These are phyloP conservation scores for Chaenogobius annularis DNA, from an alignment of 2,113 vertebrate genomes.

Conservation along the genomic window DNA sequence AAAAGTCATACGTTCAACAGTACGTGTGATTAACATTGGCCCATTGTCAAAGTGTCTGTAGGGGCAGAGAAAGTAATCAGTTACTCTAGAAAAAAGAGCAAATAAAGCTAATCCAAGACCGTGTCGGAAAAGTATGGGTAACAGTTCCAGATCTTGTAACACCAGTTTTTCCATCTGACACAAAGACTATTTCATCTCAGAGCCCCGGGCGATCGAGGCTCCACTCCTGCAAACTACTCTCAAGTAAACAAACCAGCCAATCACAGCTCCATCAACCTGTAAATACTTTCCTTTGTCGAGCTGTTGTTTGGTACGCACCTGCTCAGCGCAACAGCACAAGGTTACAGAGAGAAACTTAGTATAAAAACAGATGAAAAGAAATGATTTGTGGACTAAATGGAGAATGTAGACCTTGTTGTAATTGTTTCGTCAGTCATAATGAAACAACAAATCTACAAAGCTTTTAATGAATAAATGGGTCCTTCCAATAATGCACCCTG, in stretches of 20 bases:
- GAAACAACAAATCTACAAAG: slow-evolving; percentile 15
- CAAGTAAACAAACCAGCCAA: slow-evolving; percentile 25
- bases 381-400: neutral
- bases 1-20: too few relatives aligned
- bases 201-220: neutral
- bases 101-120: neutral
- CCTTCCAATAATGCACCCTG: slow-evolving; percentile 8
- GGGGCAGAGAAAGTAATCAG: neutral
- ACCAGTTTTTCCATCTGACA: slow-evolving; percentile 26
- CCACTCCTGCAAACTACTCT: slow-evolving; percentile 20
- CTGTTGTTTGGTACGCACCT: slow-evolving; percentile 1
- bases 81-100: neutral
- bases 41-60: neutral
- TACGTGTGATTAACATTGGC: neutral
- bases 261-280: slow-evolving; percentile 35
- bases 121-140: neutral
- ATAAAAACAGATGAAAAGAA: neutral
- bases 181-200: slow-evolving; percentile 37
- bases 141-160: slow-evolving; percentile 18
- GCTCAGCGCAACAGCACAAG: neutral
- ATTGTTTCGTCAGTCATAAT: slow-evolving; percentile 26
- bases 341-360: slow-evolving; percentile 6
- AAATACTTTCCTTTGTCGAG: slow-evolving; percentile 20
- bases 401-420: slow-evolving; percentile 9
- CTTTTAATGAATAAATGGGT: slow-evolving; percentile 43